Conservation (phyloP, 92 coral and sea anemone genomes). For the Parazoanthus atlanticus region DNA sequence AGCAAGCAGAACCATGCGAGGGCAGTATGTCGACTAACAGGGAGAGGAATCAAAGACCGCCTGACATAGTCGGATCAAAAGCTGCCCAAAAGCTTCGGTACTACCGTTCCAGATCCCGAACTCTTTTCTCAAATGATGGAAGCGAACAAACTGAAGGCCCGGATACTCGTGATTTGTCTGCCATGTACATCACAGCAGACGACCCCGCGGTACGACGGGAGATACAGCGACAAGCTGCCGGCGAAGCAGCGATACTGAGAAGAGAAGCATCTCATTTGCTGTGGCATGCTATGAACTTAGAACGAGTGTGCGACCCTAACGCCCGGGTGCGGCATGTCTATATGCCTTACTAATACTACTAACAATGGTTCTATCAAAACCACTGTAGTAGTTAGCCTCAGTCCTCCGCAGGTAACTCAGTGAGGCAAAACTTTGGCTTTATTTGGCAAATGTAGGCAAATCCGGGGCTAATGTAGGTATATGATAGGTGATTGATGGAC, state of each 20-base stretch:
- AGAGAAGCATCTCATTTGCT: conserved; percentile 87
- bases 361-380: too few relatives aligned
- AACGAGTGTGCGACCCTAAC: conserved; percentile 85
- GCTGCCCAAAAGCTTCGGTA: conserved; percentile 51
- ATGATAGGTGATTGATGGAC: too few relatives aligned
- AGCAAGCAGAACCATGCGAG: not conserved
- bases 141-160: conserved; percentile 32
- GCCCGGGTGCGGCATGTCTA: conserved; percentile 81
- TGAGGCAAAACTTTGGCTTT: too few relatives aligned
- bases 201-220: conserved; percentile 60
- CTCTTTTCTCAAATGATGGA: not conserved
- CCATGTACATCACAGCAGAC: conserved; percentile 58
- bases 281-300: conserved; percentile 88
- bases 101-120: conserved; percentile 39
- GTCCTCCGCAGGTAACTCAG: too few relatives aligned
- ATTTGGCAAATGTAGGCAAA: too few relatives aligned
- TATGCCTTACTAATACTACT: conserved; percentile 50
- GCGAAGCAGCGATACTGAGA: conserved; percentile 89
- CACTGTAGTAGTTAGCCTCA: too few relatives aligned
- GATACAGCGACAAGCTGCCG: conserved; percentile 71
- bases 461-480: too few relatives aligned
- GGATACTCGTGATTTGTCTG: conserved; percentile 59
- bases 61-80: conserved; percentile 9
- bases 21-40: not conserved
- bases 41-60: not conserved